Base-by-base conservation (phyloP, 1,140 invertebrate species). In the Neodiprion virginianus region DNA sequence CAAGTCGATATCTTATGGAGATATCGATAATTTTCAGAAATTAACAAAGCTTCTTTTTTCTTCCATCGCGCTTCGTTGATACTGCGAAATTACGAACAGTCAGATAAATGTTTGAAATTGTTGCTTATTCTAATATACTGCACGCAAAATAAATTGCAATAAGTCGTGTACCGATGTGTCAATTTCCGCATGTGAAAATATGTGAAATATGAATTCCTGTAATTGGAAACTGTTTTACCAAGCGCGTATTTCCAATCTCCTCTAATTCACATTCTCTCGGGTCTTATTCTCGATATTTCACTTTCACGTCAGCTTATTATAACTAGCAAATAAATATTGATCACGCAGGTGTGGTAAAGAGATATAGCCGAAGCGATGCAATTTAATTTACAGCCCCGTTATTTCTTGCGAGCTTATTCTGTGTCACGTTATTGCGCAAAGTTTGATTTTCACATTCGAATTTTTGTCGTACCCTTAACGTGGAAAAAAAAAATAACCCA, bases 271-370 rank as follows among this genome's bases (percentile, higher is more conserved):
- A 61, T 8, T 61, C 53, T 8, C 53, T 14, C 8, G 53, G 11
- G 53, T 12, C n/a, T 61, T 12, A 12, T 61, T 17, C n/a, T 61
- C 53, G 53, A 61, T 61, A 61, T 61, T 61, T 61, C 53, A 61
- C n/a, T 14, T 61, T 61, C 28, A 17, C n/a, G 53, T 61, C 53
- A 61, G 53, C 53, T 61, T 61, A 61, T 61, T 61, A 61, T 61
- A 61, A 12, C 53, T 17, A 12, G 53, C 4, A 17, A 61, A 61
- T 61, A 61, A 61, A 12, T 61, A 12, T 61, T 61, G 53, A 61
- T 61, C 4, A 61, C 8, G n/a, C n/a, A 61, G 53, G 53, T 61
- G n/a, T 8, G 53, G n/a, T 61, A 61, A 12, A 17, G 53, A 14
- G 8, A 14, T 61, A 61, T 17, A 61, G 5, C 11, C 8, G 11